Evolutionary conservation across 1,140 invertebrate genomes (phyloP).

Genomic region (Listronotus bonariensis): DNA sequence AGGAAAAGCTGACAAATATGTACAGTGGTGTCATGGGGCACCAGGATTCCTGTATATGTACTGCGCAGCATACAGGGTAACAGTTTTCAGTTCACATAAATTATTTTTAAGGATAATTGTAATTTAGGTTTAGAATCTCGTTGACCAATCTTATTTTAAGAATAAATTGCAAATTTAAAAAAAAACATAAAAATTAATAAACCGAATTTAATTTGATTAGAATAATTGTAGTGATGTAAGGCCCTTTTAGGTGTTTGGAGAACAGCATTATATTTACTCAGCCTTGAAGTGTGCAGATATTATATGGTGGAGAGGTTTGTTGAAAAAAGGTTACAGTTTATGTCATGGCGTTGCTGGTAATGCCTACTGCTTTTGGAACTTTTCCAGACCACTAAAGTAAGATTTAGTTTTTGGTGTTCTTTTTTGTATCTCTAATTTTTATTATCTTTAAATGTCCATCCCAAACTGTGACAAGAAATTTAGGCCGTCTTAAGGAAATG

Average conservation of each 20-base stretch:
- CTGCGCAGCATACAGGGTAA: slow-evolving; percentile 75
- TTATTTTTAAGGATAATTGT: too few relatives aligned
- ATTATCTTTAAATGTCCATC: too few relatives aligned
- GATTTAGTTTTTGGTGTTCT: too few relatives aligned
- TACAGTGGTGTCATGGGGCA: slow-evolving; percentile 96
- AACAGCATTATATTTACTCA: slow-evolving; percentile 74
- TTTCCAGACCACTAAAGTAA: slow-evolving; percentile 78
- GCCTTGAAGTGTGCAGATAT: slow-evolving; percentile 76
- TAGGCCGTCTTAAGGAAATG: too few relatives aligned
- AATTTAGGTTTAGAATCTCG: too few relatives aligned
- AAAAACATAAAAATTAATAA: too few relatives aligned
- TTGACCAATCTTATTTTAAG: too few relatives aligned
- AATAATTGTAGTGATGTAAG: not conserved
- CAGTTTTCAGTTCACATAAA: too few relatives aligned
- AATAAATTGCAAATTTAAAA: too few relatives aligned
- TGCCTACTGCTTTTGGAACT: slow-evolving; percentile 85
- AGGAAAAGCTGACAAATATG: slow-evolving; percentile 73
- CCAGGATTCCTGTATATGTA: slow-evolving; percentile 84
- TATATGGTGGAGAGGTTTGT: slow-evolving; percentile 83
- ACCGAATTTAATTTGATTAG: too few relatives aligned
- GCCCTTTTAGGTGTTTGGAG: slow-evolving; percentile 66
- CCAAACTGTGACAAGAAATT: too few relatives aligned
- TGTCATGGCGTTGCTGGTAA: slow-evolving; percentile 94
- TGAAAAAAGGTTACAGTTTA: slow-evolving; percentile 87
- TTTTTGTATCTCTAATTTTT: too few relatives aligned